These are phyloP conservation scores for Dendronephthya gigantea DNA, from an alignment of 64 coral and sea anemone genomes.

Conservation along the genomic window DNA sequence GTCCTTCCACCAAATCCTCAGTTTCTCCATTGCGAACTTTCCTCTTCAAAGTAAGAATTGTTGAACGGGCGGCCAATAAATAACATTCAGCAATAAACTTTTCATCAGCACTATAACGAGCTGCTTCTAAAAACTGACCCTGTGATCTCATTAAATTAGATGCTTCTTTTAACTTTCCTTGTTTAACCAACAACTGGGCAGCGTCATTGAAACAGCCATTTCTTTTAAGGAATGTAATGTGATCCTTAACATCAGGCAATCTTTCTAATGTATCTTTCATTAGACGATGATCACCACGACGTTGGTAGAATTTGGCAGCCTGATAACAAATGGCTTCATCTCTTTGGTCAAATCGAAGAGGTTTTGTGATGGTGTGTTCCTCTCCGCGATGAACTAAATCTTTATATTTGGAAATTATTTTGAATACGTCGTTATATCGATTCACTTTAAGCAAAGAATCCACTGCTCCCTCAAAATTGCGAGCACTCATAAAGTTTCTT, in stretches of 20 bases:
- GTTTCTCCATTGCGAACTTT: neutral
- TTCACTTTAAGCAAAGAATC: neutral
- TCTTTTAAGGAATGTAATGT: slow-evolving; percentile 49
- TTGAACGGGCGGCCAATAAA: slow-evolving; percentile 28
- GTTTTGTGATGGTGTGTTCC: neutral
- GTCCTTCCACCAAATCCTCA: slow-evolving; percentile 47
- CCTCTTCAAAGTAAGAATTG: neutral
- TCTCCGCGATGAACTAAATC: neutral
- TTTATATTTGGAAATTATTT: neutral
- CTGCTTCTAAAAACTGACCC: slow-evolving; percentile 50
- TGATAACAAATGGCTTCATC: neutral
- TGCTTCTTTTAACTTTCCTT: slow-evolving; percentile 40
- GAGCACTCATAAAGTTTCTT: neutral
- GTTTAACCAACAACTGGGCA: slow-evolving; percentile 24
- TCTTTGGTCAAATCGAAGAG: slow-evolving; percentile 1
- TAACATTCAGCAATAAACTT: slow-evolving; percentile 50
- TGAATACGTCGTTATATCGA: neutral
- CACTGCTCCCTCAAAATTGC: neutral
- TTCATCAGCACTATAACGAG: slow-evolving; percentile 25
- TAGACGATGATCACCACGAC: slow-evolving; percentile 22
- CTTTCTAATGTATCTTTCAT: slow-evolving; percentile 44
- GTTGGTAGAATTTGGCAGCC: neutral
- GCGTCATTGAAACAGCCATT: slow-evolving; percentile 46
- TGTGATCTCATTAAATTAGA: slow-evolving; percentile 38
- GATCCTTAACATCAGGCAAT: slow-evolving; percentile 43